Conservation (phyloP, 2,888 invertebrate genomes). For the Morinoia aosen region DNA sequence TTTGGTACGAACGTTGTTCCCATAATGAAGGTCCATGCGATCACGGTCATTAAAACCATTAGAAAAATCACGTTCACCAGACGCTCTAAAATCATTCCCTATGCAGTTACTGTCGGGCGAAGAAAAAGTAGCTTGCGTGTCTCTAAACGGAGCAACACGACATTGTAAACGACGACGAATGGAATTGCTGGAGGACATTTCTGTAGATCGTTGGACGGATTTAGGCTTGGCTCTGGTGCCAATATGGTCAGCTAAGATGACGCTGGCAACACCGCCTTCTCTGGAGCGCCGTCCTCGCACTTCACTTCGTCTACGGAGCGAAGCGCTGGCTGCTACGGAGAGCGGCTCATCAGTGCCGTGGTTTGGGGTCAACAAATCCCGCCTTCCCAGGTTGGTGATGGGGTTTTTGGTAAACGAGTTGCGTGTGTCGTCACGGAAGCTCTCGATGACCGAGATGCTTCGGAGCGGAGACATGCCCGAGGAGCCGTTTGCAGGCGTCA, state of each 20-base stretch:
- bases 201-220: background rate
- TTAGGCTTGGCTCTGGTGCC: background rate
- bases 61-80: background rate
- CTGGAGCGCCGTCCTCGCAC: background rate
- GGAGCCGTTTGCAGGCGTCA: no score
- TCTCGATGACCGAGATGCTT: background rate
- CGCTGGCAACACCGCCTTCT: background rate
- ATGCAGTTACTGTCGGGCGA: background rate
- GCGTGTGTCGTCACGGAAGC: background rate
- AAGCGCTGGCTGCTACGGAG: background rate
- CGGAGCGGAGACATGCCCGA: background rate
- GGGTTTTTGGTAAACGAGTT: background rate
- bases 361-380: background rate
- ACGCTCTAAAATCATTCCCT: background rate
- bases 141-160: background rate
- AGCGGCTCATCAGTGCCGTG: background rate
- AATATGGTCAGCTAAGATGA: background rate
- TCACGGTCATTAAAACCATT: background rate
- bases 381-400: background rate
- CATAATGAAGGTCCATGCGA: background rate
- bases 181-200: background rate
- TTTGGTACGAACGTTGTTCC: background rate
- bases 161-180: background rate
- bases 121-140: background rate
- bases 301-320: background rate